Base-by-base conservation (phyloP, 1,140 invertebrate genomes). In the Rhyacophila brunnea region DNA sequence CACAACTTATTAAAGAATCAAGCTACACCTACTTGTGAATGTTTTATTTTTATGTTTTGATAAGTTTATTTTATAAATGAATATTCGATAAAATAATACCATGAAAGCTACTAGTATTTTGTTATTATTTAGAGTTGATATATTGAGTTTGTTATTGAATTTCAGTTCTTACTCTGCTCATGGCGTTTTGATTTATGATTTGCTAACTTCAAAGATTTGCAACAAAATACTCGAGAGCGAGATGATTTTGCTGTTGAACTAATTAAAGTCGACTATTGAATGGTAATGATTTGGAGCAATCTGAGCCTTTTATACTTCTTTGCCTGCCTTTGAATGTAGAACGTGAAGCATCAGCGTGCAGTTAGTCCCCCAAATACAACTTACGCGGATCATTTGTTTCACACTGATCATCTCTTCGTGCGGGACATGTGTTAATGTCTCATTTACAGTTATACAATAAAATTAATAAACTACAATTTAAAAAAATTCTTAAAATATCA, bases 211-310 rank as follows among this genome's bases (percentile, higher is more conserved):
- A 11, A 46, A 23, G 13, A 6, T 19, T 32, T 42, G 35, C 14
- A 17, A 32, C 32, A 43, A 43, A 34, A n/a, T 19, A 17, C 35
- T 34, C 17, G 23, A 53, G 49, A 50, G 58, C 55, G 40, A 57
- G 43, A 13, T 50, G 28, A 35, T 20, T 45, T 47, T 18, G 55
- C 28, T 64, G 62, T 64, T 64, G 57, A 64, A 60, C 62, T 60
- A 64, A 64, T 64, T 64, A 59, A 46, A 57, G 62, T 42, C 54
- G 51, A 58, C 34, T 53, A 65, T 65, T 51, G 63, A 65, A 65
- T 65, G 63, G 54, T 65, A 65, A 65, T 65, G 63, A 65, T 65
- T 65, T 65, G 63, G 63, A 65, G 63, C 63, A 65, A 59, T 56
- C 46, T 35, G 14, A 35, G 34, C 38, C 63, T 65, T 65, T 65